These are phyloP conservation scores for Caenorhabditis sp. DNA, from an alignment of 2,888 invertebrate genomes.

Conservation along the genomic window DNA sequence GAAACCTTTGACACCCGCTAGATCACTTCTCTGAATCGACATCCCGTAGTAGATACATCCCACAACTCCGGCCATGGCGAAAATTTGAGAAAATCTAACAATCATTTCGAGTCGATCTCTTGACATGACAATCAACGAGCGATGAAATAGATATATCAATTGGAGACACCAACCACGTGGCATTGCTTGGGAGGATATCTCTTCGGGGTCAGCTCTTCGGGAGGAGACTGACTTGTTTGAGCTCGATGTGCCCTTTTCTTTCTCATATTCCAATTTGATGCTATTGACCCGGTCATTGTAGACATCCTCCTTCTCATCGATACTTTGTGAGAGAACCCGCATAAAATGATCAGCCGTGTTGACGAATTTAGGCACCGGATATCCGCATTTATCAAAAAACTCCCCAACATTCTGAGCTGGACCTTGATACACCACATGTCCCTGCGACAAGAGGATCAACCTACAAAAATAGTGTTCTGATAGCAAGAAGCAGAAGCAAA, in stretches of 20 bases:
- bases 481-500: too few relatives aligned
- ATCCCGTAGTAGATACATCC: conserved; percentile 87
- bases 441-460: conserved; percentile 51
- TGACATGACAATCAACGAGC: background rate
- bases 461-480: conserved; percentile 8
- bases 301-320: conserved; percentile 35
- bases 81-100: conserved; percentile 24
- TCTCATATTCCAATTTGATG: conserved; percentile 7
- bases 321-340: conserved; percentile 42
- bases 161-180: background rate
- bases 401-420: conserved; percentile 41
- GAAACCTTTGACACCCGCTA: conserved; percentile 90
- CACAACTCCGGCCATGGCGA: conserved; percentile 86
- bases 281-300: conserved; percentile 28
- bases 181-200: background rate
- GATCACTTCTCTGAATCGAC: conserved; percentile 83
- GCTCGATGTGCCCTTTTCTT: background rate
- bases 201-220: background rate
- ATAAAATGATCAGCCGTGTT: conserved; percentile 71
- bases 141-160: background rate
- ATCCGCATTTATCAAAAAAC: conserved; percentile 50
- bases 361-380: conserved; percentile 57
- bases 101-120: conserved; percentile 5
- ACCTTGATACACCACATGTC: conserved; percentile 55
- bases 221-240: background rate